Evolutionary conservation across 1,140 invertebrate species (phyloP).

Genomic region (Papilio helenus): DNA sequence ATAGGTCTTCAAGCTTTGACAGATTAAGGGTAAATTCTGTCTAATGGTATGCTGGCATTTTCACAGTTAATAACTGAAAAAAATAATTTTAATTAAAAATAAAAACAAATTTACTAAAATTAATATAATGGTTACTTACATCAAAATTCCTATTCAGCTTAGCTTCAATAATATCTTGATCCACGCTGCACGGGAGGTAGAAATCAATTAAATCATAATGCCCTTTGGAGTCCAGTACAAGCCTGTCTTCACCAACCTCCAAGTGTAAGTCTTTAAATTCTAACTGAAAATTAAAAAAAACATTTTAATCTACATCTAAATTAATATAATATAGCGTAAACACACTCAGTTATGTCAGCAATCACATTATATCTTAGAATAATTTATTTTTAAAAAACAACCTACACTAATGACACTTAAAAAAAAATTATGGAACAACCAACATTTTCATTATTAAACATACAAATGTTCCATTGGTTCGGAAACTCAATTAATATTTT

Average conservation of each 20-base stretch:
- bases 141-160: slow-evolving; percentile 72
- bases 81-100: slow-evolving; percentile 30
- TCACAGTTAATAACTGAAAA: slow-evolving; percentile 72
- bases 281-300: slow-evolving; percentile 54
- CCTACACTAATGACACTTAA: too few relatives aligned
- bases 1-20: background rate
- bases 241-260: slow-evolving; percentile 72
- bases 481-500: too few relatives aligned
- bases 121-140: slow-evolving; percentile 56
- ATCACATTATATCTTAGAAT: too few relatives aligned
- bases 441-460: too few relatives aligned
- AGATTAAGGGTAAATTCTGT: background rate
- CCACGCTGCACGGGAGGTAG: slow-evolving; percentile 72
- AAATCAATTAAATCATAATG: slow-evolving; percentile 67
- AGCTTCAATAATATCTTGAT: slow-evolving; percentile 71
- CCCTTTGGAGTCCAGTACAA: slow-evolving; percentile 69
- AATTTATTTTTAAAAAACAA: too few relatives aligned
- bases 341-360: too few relatives aligned
- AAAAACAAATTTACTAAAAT: background rate
- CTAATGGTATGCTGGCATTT: slow-evolving; percentile 73
- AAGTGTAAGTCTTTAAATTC: slow-evolving; percentile 70
- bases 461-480: too few relatives aligned
- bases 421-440: too few relatives aligned
- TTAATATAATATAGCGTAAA: too few relatives aligned
- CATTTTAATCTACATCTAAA: too few relatives aligned